Conservation (phyloP, 2,113 vertebrate species). For the Semnopithecus entellus region DNA sequence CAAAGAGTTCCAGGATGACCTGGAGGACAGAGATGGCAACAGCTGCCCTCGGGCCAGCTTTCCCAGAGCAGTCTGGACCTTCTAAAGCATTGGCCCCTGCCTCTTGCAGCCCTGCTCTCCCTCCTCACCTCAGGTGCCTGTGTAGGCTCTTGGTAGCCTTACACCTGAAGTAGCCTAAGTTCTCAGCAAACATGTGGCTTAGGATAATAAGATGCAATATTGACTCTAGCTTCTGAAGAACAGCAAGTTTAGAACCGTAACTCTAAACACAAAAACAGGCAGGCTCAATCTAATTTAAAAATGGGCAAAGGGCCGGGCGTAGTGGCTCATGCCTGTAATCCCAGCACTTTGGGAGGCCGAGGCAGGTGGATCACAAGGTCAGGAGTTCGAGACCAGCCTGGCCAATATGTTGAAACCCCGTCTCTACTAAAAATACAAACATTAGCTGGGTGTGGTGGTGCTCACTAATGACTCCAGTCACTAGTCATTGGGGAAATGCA, state of each 20-base stretch:
- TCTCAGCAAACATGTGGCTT: conserved; percentile 20
- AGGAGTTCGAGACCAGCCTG: no score
- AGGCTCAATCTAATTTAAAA: conserved; percentile 2
- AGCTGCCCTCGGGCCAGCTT: not conserved
- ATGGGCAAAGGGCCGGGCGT: not conserved
- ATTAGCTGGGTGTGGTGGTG: no score
- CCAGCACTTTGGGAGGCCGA: no score
- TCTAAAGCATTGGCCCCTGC: not conserved
- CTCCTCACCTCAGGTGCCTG: not conserved
- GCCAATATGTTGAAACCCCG: no score
- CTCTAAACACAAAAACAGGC: conserved; percentile 16
- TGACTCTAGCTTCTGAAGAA: not conserved
- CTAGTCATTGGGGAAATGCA: conserved; percentile 4
- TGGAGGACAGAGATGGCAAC: not conserved
- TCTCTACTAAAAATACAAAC: no score
- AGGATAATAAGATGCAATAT: not conserved
- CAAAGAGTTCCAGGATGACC: not conserved
- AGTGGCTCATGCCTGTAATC: no score
- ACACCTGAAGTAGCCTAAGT: not conserved
- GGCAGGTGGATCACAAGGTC: no score
- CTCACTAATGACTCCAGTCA: not conserved
- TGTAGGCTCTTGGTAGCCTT: no score
- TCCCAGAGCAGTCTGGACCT: not conserved
- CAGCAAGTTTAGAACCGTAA: not conserved
- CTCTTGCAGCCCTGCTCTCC: not conserved